Evolutionary conservation across 2,888 invertebrate genomes (phyloP), one percentile per base, ranked within the genome.

Genomic region (Philhelius pedissequus): DNA sequence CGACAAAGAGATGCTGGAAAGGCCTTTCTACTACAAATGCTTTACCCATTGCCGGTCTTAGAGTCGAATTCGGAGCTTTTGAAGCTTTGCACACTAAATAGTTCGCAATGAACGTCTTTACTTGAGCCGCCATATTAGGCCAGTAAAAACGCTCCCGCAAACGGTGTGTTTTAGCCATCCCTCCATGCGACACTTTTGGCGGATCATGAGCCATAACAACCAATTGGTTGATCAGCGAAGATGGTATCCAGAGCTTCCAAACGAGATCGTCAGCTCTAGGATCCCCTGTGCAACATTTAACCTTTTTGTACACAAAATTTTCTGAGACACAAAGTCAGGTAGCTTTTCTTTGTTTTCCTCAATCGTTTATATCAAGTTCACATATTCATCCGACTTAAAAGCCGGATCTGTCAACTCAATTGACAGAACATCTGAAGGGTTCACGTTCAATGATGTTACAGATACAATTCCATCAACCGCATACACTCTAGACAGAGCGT

Each of bases 401-500:
- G 22, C 20, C 6, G 50, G 50, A 50, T 50, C 25, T n/a, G 25
- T 22, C 22, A 50, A 27, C 25, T 50, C 25, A 4, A 50, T 50
- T 13, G 22, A 27, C 3, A 50, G 50, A 25, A 27, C 50, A 7
- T 50, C 22, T 2, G 13, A 6, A n/a, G 50, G 20, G 5, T 13
- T 25, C 25, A 25, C 13, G 2, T 25, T n/a, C 0, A 4, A 22
- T 25, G 2, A 3, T 6, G 6, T 6, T n/a, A n/a, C 50, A 50
- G 25, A n/a, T 22, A n/a, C n/a, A 7, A 50, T 25, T n/a, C 27
- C 50, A 27, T 25, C 25, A 22, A 25, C 25, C 25, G 50, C 20
- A 25, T 25, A n/a, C 8, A 25, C 50, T 22, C 87, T 66, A 4
- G 87, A 87, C 0, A 88, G 30, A 1, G 88, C 86, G 56, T 89